Conservation (phyloP, 2,113 vertebrate species). For the Psettodes erumei region DNA sequence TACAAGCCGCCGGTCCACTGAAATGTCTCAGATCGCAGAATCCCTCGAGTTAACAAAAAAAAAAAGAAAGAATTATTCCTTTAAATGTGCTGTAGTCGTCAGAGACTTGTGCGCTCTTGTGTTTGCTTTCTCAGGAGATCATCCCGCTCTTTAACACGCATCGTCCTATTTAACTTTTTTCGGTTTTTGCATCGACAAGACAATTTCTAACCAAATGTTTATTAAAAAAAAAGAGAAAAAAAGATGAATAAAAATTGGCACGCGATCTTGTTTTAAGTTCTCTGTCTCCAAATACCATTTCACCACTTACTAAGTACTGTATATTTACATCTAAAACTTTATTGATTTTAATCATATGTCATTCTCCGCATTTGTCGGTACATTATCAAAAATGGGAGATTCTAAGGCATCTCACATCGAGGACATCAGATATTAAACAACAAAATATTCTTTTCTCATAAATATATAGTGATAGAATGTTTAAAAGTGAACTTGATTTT, state of each 20-base stretch:
- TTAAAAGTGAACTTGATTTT: not conserved
- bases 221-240: conserved; percentile 19
- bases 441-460: conserved; percentile 53
- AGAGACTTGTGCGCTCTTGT: conserved; percentile 10
- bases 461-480: conserved; percentile 25
- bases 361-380: not conserved
- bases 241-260: conserved; percentile 13
- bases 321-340: conserved; percentile 2
- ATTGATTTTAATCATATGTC: conserved; percentile 31
- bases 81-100: conserved; percentile 3
- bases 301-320: not conserved
- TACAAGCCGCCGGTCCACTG: not conserved
- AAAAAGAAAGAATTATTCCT: not conserved
- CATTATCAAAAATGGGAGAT: not conserved
- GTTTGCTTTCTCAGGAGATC: conserved; percentile 46
- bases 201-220: conserved; percentile 34
- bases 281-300: not conserved
- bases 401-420: not conserved
- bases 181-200: conserved; percentile 31
- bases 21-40: not conserved
- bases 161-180: conserved; percentile 1
- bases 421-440: conserved; percentile 20
- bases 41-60: no score
- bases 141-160: conserved; percentile 28
- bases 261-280: not conserved